A percentile compares a stretch with the other conserved stretches of the same genome.
Conservation (phyloP, 2,888 invertebrate species). For the Leistus spinibarbis region DNA sequence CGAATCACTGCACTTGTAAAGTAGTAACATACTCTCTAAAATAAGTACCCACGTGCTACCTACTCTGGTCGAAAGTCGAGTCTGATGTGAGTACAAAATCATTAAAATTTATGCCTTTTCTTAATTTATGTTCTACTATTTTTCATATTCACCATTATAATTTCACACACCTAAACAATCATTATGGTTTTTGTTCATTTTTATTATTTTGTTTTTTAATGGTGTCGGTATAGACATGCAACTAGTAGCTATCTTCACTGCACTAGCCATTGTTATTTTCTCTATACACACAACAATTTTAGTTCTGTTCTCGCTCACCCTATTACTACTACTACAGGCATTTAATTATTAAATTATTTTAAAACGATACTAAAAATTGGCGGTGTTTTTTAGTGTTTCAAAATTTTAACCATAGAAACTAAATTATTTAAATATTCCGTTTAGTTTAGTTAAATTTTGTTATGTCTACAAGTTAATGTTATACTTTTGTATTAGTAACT, state of each 20-base stretch:
- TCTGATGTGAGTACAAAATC: slow-evolving; percentile 8
- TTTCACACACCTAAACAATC: neutral
- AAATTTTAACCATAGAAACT: no score
- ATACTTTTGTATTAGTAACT: neutral
- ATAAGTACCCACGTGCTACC: slow-evolving; percentile 5
- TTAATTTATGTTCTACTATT: neutral
- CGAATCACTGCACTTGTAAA: slow-evolving; percentile 21
- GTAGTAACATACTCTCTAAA: slow-evolving; percentile 4
- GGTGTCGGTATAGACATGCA: neutral
- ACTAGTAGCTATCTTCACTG: neutral
- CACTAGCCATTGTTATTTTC: neutral
- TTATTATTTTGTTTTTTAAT: neutral
- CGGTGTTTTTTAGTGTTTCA: no score
- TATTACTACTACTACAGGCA: no score
- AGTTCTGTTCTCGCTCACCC: no score
- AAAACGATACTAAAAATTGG: no score
- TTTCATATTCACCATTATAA: neutral
- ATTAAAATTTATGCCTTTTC: slow-evolving; percentile 1
- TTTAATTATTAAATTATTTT: no score
- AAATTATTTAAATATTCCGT: neutral
- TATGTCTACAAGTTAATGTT: neutral
- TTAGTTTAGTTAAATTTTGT: neutral
- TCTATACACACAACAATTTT: no score
- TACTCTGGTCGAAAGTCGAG: neutral
- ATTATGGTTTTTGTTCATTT: neutral